Conservation (phyloP, 2,797 vertebrate species). For the Macroramphosus scolopax region DNA sequence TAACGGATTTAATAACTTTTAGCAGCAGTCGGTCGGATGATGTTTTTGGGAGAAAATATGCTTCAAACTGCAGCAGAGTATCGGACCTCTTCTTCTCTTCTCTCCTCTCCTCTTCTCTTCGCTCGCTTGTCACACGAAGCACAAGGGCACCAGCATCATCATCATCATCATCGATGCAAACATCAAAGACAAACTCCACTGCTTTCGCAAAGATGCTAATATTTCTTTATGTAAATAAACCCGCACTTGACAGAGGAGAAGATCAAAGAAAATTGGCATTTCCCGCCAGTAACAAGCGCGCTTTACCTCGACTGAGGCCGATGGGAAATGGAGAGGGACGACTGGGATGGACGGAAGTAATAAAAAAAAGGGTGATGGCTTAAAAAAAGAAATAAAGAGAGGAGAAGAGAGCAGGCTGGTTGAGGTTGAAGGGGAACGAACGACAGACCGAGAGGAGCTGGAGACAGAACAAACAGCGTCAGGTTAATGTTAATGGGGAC, state of each 20-base stretch:
- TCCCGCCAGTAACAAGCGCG: slow-evolving; percentile 41
- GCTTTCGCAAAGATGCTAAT: slow-evolving; percentile 47
- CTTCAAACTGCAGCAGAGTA: neutral
- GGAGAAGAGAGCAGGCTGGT: neutral
- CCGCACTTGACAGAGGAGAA: slow-evolving; percentile 38
- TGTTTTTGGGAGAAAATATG: too few species aligned
- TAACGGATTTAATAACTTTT: too few species aligned
- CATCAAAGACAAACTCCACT: slow-evolving; percentile 61
- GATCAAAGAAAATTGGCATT: slow-evolving; percentile 61
- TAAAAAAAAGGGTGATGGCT: too few species aligned
- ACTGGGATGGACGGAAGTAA: slow-evolving; percentile 17
- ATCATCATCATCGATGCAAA: slow-evolving; percentile 61
- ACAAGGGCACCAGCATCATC: slow-evolving; percentile 28
- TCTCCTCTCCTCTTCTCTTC: neutral
- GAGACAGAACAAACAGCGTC: slow-evolving; percentile 50
- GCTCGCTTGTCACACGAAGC: slow-evolving; percentile 14
- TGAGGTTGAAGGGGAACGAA: slow-evolving; percentile 2
- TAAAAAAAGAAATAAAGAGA: neutral
- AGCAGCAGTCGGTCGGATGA: too few species aligned
- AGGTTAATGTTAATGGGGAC: slow-evolving; percentile 62
- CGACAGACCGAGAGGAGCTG: slow-evolving; percentile 4
- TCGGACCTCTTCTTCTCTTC: neutral
- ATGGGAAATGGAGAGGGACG: slow-evolving; percentile 21
- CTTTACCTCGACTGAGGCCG: slow-evolving; percentile 25
- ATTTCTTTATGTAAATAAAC: slow-evolving; percentile 63